phyloP scores from a whole-genome alignment of 2,113 vertebrate genomes.

The Anthoscopus minutus region DNA sequence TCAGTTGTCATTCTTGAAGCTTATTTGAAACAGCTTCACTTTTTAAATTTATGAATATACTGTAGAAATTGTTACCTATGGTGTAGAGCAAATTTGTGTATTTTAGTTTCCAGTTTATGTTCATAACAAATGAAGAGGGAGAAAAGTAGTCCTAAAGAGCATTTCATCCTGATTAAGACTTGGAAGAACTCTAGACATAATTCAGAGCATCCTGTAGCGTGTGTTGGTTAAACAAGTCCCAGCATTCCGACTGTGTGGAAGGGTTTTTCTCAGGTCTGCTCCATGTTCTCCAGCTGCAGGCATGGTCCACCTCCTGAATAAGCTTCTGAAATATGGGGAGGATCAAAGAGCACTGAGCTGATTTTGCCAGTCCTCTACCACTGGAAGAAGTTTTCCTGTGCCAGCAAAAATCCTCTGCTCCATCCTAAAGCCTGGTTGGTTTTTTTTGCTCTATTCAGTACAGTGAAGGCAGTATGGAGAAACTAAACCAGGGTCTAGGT shows the following conservation, averaged over 20 bases:
- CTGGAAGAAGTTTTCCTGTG: background rate
- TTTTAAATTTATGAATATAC: background rate
- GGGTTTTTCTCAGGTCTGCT: background rate
- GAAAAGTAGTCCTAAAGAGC: background rate
- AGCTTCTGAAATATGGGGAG: background rate
- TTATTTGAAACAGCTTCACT: background rate
- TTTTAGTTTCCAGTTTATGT: background rate
- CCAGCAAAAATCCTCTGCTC: background rate
- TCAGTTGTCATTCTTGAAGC: background rate
- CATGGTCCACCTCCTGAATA: background rate
- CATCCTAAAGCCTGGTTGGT: background rate
- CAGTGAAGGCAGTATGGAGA: background rate
- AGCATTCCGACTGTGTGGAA: background rate
- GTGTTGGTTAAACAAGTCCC: background rate
- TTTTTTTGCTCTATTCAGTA: background rate
- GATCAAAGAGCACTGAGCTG: background rate
- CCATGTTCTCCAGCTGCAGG: background rate
- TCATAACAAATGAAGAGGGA: background rate
- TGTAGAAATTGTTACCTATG: background rate
- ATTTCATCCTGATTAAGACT: background rate
- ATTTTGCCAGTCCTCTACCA: background rate
- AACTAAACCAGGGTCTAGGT: background rate
- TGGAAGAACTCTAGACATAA: background rate
- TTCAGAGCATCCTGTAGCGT: background rate
- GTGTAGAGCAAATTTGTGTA: background rate